Evolutionary conservation across 2,113 vertebrate species (phyloP).

Genomic region (Bos javanicus): DNA sequence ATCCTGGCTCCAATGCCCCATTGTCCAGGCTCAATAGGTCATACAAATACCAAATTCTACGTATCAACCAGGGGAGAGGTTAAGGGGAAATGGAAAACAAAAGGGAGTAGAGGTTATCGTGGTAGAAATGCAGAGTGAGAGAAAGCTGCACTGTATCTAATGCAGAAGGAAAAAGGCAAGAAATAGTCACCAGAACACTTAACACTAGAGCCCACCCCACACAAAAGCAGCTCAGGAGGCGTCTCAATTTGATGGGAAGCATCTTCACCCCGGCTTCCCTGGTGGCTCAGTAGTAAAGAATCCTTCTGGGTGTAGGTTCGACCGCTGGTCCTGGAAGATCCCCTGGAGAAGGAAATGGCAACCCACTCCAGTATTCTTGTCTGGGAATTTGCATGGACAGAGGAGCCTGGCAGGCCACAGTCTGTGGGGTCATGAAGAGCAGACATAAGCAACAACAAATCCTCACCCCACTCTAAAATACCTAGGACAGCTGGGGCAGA

Average conservation of each 20-base stretch:
- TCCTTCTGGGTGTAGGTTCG: not conserved
- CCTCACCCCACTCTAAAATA: not conserved
- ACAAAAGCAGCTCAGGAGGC: not conserved
- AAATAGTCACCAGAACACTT: not conserved
- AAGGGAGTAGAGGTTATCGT: not conserved
- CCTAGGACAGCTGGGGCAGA: not conserved
- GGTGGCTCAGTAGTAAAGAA: not conserved
- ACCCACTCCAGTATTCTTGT: not conserved
- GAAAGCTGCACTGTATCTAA: not conserved
- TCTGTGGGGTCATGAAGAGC: not conserved
- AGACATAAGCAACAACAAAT: not conserved
- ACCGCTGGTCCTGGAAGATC: not conserved
- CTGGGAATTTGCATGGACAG: not conserved
- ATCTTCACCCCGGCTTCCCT: not conserved
- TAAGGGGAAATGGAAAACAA: constrained; percentile 24
- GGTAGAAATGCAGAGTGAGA: not conserved
- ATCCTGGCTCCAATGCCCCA: not conserved
- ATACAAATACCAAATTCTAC: not conserved
- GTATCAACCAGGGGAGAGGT: not conserved
- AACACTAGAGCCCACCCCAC: not conserved
- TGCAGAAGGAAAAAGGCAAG: not conserved
- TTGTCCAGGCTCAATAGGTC: not conserved
- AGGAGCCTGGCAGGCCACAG: not conserved
- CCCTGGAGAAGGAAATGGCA: not conserved
- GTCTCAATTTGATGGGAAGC: not conserved